Base-by-base conservation (phyloP, 2,113 vertebrate genomes). In the Ranitomeya variabilis region DNA sequence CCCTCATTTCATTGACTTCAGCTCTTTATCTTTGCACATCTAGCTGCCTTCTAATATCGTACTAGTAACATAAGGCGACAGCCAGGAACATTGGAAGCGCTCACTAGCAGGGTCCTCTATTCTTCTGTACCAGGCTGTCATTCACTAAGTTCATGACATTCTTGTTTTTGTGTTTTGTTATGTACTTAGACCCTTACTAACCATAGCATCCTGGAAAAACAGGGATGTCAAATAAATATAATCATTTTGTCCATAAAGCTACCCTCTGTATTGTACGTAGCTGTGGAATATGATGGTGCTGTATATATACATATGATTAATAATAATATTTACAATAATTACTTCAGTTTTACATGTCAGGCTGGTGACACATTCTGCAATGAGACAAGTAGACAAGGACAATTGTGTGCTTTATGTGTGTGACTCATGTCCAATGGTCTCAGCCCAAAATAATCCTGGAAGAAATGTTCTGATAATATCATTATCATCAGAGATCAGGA, bases 1-100 rank as follows among this genome's bases (percentile, higher is more conserved):
- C 51, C 10, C 21, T 55, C 51, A n/a, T 83, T 54, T 69, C 31
- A 54, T 83, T 69, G 62, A 83, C 45, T 83, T 69, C n/a, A 15
- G 19, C 37, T 3, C 71, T 55, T 19, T 21, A 10, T 10, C 55
- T 57, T 60, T 18, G 31, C 14, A 45, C 37, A 76, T 52, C 52
- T 19, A 79, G 77, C 52, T 57, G 77, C 18, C 10, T 76, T 19
- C 37, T 76, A 8, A 2, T 45, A 74, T 1, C 37, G 37, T 45
- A 19, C 7, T 76, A 45, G 15, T 45, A 45, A 37, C 73, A 52
- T 18, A 52, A 37, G 19, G 9, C 21, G 54, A 15, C 23, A 21
- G 74, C 73, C 73, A 15, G 57, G 23, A 19, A 8, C 0, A 62
- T 45, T 16, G 37, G 2, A 45, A 45, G 37, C 37, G 37, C 37